Evolutionary conservation across 2,113 vertebrate genomes (phyloP), one percentile per base, ranked within the genome.

Genomic region (Thinocorus orbignyianus): DNA sequence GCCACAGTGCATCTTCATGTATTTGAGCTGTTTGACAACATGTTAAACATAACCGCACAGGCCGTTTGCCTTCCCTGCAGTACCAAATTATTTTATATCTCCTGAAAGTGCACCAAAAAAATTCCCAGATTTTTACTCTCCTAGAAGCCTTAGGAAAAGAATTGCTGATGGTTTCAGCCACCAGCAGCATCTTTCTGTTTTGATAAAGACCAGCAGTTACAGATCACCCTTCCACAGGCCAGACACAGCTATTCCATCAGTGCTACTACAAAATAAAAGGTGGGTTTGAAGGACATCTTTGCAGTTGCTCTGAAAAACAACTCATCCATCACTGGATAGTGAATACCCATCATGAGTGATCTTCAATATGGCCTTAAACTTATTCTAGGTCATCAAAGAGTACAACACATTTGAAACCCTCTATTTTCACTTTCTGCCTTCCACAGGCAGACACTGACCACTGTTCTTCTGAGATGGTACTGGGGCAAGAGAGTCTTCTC

Each of bases 71-170:
- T 85, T 90, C 44, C 81, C 39, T 35, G 17, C 41, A 82, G 51
- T 70, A 64, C 31, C 64, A 49, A 80, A 78, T 52, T 48, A 86
- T 58, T 84, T 91, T 13, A 66, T 6, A 10, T 66, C 55, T 90
- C 68, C 55, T 65, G 44, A 86, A 78, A 89, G 68, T 64, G 89
- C 54, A 79, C 57, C 35, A 20, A 84, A 92, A 94, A 96, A 90
- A 41, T 41, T 54, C 33, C 44, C 17, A 31, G 39, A 70, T 37
- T 83, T 92, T 84, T 62, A 52, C 31, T 80, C 28, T 79, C 26
- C 68, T 76, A 41, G 49, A 92, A 92, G 42, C 31, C 37, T 85
- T 33, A 11, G 35, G 52, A 86, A 87, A 77, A 89, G 64, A 91
- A 69, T 1, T 88, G 41, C 49, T 8, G 10, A 51, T 20, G n/a